A percentile compares a stretch with the other conserved stretches of the same genome.
Conservation (phyloP, 2,113 vertebrate genomes). For the Hippotragus niger region DNA sequence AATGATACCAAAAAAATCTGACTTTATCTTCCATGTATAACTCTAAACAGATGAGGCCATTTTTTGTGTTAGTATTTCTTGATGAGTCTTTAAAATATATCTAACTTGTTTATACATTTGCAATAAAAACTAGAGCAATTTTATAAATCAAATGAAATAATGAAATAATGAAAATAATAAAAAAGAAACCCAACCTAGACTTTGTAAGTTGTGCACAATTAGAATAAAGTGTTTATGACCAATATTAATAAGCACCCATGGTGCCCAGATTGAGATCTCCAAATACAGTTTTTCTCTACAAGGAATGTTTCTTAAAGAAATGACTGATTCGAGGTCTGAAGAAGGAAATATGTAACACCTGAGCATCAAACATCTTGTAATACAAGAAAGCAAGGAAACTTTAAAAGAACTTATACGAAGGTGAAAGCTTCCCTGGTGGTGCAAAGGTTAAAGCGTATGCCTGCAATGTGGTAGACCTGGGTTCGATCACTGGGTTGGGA, state of each 20-base stretch:
- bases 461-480: too few relatives aligned
- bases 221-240: neutral
- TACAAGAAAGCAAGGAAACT: neutral
- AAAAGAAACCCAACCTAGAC: neutral
- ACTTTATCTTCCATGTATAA: neutral
- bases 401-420: neutral
- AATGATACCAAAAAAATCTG: neutral
- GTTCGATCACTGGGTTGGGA: too few relatives aligned
- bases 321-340: neutral
- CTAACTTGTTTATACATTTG: neutral
- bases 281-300: neutral
- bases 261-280: neutral
- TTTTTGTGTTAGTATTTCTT: neutral
- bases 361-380: neutral
- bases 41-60: neutral
- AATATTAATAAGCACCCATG: neutral
- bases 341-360: neutral
- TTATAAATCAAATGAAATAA: slow-evolving; percentile 18
- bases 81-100: neutral
- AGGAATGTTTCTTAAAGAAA: slow-evolving; percentile 5
- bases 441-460: too few relatives aligned
- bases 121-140: neutral
- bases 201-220: neutral
- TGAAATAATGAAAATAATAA: neutral
- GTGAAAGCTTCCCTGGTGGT: too few relatives aligned